Conservation (phyloP, 2,888 invertebrate species). For the Plemyria rubiginata region DNA sequence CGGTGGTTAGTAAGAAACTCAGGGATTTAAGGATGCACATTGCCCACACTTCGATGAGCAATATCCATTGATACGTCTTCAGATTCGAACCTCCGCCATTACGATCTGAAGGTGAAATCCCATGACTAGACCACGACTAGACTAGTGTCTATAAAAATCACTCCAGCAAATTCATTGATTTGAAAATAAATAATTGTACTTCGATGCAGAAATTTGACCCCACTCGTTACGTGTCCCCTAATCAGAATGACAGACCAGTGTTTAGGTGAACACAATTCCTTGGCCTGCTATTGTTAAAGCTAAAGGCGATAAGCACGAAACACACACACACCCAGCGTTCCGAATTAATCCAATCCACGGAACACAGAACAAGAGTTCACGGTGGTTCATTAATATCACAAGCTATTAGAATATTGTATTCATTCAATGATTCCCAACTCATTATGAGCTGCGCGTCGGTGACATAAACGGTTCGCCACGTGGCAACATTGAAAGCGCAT, state of each 20-base stretch:
- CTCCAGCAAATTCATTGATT: neutral
- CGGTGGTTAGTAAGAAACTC: neutral
- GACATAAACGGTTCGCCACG: too few relatives aligned
- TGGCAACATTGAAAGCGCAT: too few relatives aligned
- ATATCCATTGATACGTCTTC: too few relatives aligned
- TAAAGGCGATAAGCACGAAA: constrained; percentile 66
- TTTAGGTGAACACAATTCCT: constrained; percentile 31
- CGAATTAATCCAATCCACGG: constrained; percentile 72
- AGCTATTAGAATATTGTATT: neutral
- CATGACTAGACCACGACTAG: too few relatives aligned
- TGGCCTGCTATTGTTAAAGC: constrained; percentile 62
- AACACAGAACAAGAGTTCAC: constrained; percentile 22
- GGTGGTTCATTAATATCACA: neutral
- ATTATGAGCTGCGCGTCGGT: too few relatives aligned
- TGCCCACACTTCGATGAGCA: too few relatives aligned
- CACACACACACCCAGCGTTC: constrained; percentile 63
- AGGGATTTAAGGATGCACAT: neutral
- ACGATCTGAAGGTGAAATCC: too few relatives aligned
- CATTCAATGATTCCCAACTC: neutral
- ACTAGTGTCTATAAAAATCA: neutral
- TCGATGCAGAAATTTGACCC: neutral
- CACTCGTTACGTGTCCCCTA: constrained; percentile 1
- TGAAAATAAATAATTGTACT: neutral
- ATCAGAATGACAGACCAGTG: constrained; percentile 9
- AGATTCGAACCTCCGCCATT: too few relatives aligned